Evolutionary conservation across 2,888 invertebrate genomes (phyloP).

Genomic region (Drosophila parthenogenetica): DNA sequence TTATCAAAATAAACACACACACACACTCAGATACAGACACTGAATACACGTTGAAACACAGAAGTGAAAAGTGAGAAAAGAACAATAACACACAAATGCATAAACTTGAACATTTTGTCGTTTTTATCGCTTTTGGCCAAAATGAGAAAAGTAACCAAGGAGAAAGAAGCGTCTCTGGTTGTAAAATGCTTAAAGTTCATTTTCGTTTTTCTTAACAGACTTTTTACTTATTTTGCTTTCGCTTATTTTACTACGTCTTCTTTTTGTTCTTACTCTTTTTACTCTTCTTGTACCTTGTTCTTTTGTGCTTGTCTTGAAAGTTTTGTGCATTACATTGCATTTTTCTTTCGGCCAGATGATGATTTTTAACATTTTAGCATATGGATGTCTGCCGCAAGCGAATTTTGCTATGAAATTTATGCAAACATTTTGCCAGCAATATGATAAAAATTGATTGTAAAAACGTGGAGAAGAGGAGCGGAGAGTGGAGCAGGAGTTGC

Average conservation of each 20-base stretch:
- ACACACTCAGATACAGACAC: conserved; percentile 18
- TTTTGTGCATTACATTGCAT: conserved; percentile 67
- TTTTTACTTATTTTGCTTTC: too few relatives aligned
- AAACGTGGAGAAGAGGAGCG: conserved; percentile 38
- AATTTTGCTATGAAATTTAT: conserved; percentile 59
- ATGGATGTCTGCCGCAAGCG: conserved; percentile 57
- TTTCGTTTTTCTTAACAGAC: conserved; percentile 22
- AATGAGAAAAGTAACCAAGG: conserved; percentile 13
- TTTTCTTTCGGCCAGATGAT: conserved; percentile 42
- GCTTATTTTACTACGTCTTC: conserved; percentile 9
- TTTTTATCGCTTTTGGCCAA: conserved; percentile 50
- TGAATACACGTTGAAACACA: not conserved
- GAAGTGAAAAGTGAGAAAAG: conserved; percentile 22
- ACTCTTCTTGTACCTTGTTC: not conserved
- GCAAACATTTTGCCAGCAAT: conserved; percentile 73
- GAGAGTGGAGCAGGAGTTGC: not conserved
- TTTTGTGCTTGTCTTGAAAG: conserved; percentile 42
- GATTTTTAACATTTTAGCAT: conserved; percentile 69
- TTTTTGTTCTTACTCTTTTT: not conserved
- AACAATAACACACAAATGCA: conserved; percentile 58
- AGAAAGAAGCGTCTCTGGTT: conserved; percentile 47
- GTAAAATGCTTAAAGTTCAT: conserved; percentile 58
- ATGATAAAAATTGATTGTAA: conserved; percentile 73
- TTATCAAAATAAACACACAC: conserved; percentile 36
- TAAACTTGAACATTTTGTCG: conserved; percentile 54